A percentile compares a stretch with the other conserved stretches of the same genome.
phyloP scores from a whole-genome alignment of 1,140 invertebrate genomes.

The Drosophila seguyi region DNA sequence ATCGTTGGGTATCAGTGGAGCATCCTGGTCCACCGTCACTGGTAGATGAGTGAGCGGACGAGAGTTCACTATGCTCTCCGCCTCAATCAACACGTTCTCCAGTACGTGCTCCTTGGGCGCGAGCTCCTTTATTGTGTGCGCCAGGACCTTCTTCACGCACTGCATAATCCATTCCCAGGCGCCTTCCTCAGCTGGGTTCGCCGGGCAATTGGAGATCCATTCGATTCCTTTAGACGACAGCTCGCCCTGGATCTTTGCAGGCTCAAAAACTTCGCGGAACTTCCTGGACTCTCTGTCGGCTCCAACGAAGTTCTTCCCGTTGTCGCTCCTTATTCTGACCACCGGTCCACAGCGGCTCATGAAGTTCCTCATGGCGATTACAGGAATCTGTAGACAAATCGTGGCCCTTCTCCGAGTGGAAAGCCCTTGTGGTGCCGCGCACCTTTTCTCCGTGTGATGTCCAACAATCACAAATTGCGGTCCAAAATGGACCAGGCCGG shows the following conservation, averaged over 20 bases:
- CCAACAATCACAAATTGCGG: too few species aligned
- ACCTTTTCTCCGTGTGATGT: background rate
- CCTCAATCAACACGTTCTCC: background rate
- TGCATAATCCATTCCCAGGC: too few species aligned
- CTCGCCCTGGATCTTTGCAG: too few species aligned
- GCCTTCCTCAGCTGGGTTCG: conserved; percentile 10
- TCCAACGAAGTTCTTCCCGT: too few species aligned
- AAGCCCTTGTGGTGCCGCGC: conserved; percentile 3
- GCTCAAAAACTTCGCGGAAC: too few species aligned
- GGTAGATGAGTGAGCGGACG: background rate
- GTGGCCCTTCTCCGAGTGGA: conserved; percentile 7
- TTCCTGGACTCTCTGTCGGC: too few species aligned
- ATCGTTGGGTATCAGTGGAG: background rate
- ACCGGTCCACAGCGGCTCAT: background rate
- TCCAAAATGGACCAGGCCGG: background rate
- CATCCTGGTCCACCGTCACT: background rate
- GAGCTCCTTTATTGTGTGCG: background rate
- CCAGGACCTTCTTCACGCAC: too few species aligned
- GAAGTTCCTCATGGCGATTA: too few species aligned
- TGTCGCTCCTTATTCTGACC: conserved; percentile 1
- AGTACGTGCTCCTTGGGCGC: background rate
- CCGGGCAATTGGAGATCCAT: conserved; percentile 19
- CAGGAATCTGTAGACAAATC: conserved; percentile 11
- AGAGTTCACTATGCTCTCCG: conserved; percentile 22
- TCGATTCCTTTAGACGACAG: conserved; percentile 19